phyloP scores from a whole-genome alignment of 2,888 invertebrate genomes.

The Drosophila aldrichi region DNA sequence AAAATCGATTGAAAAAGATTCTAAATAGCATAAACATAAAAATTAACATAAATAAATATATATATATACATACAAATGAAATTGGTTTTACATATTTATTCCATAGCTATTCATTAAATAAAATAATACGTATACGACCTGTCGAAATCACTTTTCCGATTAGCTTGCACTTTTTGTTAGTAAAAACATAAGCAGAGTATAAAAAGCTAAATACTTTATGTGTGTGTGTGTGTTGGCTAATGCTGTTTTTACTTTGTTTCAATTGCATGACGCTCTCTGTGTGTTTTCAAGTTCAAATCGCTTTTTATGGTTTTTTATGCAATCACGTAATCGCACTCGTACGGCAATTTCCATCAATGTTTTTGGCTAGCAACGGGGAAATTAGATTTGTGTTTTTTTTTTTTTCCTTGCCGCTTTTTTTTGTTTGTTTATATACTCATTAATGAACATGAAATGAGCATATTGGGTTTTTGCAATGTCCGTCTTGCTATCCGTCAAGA shows the following conservation, averaged over 20 bases:
- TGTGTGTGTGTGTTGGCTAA: constrained; percentile 8
- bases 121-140: constrained; percentile 6
- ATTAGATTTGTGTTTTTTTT: background rate
- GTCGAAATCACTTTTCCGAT: background rate
- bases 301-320: constrained; percentile 66
- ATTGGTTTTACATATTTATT: too few species aligned
- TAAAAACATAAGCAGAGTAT: constrained; percentile 15
- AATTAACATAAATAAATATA: too few species aligned
- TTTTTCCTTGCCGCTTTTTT: too few species aligned
- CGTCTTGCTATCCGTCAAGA: too few species aligned
- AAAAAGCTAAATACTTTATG: background rate
- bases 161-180: background rate
- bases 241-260: constrained; percentile 38
- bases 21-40: too few species aligned
- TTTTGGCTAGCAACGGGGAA: constrained; percentile 8
- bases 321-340: constrained; percentile 66
- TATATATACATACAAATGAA: too few species aligned
- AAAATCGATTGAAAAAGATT: too few species aligned
- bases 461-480: too few species aligned
- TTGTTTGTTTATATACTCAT: too few species aligned
- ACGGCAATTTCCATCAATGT: constrained; percentile 31
- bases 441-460: too few species aligned
- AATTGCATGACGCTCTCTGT: constrained; percentile 67
- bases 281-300: constrained; percentile 71
- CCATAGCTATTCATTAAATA: too few species aligned